A percentile compares a stretch with the other conserved stretches of the same genome.
Evolutionary conservation across 2,888 invertebrate genomes (phyloP).

Genomic region (Abrostola triplasia): DNA sequence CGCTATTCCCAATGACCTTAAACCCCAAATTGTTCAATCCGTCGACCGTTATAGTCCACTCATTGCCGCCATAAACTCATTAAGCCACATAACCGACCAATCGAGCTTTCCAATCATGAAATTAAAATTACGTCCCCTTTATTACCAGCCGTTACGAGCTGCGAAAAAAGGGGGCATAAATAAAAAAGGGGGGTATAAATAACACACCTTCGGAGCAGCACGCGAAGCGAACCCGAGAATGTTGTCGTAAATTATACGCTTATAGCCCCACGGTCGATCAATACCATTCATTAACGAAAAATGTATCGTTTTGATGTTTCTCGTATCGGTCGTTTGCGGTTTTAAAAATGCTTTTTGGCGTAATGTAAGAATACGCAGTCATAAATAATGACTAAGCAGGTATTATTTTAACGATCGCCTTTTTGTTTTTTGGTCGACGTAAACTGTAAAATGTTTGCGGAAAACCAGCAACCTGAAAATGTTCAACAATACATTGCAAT

Average conservation of each 20-base stretch:
- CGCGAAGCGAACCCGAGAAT: constrained; percentile 78
- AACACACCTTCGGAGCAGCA: constrained; percentile 86
- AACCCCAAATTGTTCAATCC: constrained; percentile 68
- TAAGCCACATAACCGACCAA: constrained; percentile 86
- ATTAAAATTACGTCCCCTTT: constrained; percentile 88
- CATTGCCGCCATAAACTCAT: constrained; percentile 85
- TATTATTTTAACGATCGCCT: constrained; percentile 56
- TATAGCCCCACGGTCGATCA: constrained; percentile 81
- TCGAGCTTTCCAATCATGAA: constrained; percentile 88
- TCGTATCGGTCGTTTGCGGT: constrained; percentile 71
- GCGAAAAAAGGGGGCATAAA: constrained; percentile 88
- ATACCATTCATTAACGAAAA: constrained; percentile 86
- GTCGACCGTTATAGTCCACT: constrained; percentile 79
- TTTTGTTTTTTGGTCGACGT: constrained; percentile 43
- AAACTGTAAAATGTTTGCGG: constrained; percentile 42
- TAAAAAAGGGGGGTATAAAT: constrained; percentile 87
- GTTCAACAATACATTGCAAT: not conserved
- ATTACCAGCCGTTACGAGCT: constrained; percentile 86
- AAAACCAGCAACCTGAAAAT: constrained; percentile 34
- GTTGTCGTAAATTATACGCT: constrained; percentile 84
- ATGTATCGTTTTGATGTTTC: constrained; percentile 77
- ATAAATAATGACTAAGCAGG: constrained; percentile 65
- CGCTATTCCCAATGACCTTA: constrained; percentile 62
- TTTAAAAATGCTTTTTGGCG: constrained; percentile 65
- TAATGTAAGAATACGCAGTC: constrained; percentile 56